Evolutionary conservation across 2,888 invertebrate species (phyloP), one percentile per base, ranked within the genome.

Genomic region (Epistrophella euchroma): DNA sequence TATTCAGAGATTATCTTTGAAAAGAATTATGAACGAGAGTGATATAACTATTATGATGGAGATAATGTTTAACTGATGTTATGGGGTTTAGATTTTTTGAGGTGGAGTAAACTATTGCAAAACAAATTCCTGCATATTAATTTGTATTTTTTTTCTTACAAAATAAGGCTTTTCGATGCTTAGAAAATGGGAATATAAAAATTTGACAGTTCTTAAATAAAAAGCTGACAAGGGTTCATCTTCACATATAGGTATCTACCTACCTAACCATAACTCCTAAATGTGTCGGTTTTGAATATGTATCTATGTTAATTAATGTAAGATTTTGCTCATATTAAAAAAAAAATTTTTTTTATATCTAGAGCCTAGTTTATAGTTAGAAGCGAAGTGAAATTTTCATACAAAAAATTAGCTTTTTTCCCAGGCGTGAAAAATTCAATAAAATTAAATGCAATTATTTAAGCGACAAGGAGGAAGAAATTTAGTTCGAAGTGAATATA

Each of bases 11-110:
- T 72, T 62, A 77, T 68, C 72, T 52, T 28, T 32, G 28, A 32
- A 52, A 28, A 58, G 79, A 75, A 58, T 66, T 79, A 60, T 73
- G 52, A 77, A 73, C 68, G 68, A 68, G 52, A 66, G 32, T 72
- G 82, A 76, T 82, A 32, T 64, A 76, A 71, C 64, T 76, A 32
- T 32, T 71, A 71, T 40, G 81, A 50, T 47, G 35, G 43, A 15
- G 71, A 60, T 68, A 45, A 28, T 43, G 64, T 43, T 64, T 11
- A 64, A 45, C 17, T 25, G n/a, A 64, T 64, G n/a, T n/a, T 62
- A 28, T 25, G 28, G 6, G 43, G 28, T 28, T 25, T 28, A 43
- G 15, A 4, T 43, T 25, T 22, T 43, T 28, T 15, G 25, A 28
- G 45, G n/a, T 45, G 19, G 19, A 22, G 9, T 62, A 25, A 28